Percentiles rank a stretch among this genome's conserved stretches.
Conservation (phyloP, 2,113 vertebrate species). For the Phaethornis superciliosus region DNA sequence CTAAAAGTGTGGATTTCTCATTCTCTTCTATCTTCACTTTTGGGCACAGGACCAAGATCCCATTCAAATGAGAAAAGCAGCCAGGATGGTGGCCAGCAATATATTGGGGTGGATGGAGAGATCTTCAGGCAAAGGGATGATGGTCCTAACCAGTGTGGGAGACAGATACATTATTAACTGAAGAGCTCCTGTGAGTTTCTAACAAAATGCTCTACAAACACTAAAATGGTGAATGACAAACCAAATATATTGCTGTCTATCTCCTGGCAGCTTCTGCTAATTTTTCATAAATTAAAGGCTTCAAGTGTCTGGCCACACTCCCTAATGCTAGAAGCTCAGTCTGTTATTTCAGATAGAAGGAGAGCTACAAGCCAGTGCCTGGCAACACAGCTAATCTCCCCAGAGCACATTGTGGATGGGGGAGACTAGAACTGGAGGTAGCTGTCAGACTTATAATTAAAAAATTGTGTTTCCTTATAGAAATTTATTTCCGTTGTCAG, state of each 20-base stretch:
- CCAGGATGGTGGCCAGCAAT: background rate
- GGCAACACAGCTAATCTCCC: conserved; percentile 39
- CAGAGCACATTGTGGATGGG: background rate
- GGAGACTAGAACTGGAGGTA: background rate
- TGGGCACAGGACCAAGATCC: background rate
- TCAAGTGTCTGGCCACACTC: background rate
- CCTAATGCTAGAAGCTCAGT: background rate
- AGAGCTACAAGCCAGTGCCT: background rate
- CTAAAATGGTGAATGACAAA: background rate
- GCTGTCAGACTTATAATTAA: conserved; percentile 51
- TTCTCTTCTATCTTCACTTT: background rate
- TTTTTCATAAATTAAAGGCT: conserved; percentile 14
- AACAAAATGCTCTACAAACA: background rate
- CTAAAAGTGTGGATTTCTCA: background rate
- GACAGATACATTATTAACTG: background rate
- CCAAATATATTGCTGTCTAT: background rate
- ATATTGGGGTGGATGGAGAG: background rate
- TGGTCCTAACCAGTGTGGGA: background rate
- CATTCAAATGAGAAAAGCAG: background rate
- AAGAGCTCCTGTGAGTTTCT: background rate
- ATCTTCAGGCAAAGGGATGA: background rate
- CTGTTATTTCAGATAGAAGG: conserved; percentile 44
- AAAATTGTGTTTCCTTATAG: conserved; percentile 2
- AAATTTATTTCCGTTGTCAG: background rate
- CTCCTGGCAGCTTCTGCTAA: conserved; percentile 22